These are phyloP conservation scores for Tachysurus fulvidraco DNA, from an alignment of 2,113 vertebrate genomes.

Conservation along the genomic window DNA sequence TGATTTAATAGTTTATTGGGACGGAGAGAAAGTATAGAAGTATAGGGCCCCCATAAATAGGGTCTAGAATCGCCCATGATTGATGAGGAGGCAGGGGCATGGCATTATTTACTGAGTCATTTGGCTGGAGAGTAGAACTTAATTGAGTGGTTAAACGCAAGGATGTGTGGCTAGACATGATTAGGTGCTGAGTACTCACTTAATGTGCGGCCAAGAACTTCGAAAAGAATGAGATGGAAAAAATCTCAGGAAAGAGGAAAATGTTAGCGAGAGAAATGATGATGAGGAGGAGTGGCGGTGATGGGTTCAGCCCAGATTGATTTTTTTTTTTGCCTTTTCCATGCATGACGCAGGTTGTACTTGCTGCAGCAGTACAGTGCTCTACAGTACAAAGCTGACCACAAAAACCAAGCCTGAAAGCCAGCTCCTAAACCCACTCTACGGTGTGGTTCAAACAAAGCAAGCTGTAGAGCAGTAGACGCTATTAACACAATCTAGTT, in stretches of 20 bases:
- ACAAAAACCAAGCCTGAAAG: conserved; percentile 61
- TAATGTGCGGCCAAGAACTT: conserved; percentile 53
- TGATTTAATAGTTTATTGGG: not conserved
- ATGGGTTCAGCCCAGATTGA: conserved; percentile 67
- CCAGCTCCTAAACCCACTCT: conserved; percentile 3
- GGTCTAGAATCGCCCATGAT: not conserved
- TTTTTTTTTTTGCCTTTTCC: conserved; percentile 61
- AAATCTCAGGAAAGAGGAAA: conserved; percentile 34
- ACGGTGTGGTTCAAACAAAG: not conserved
- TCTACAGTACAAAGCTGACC: conserved; percentile 67
- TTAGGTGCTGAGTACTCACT: conserved; percentile 54
- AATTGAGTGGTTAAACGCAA: conserved; percentile 63
- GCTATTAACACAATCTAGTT: conserved; percentile 22
- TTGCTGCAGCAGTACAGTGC: conserved; percentile 63
- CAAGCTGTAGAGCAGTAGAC: not conserved
- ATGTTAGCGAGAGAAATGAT: conserved; percentile 18
- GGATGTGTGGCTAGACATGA: conserved; percentile 59
- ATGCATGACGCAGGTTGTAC: conserved; percentile 66
- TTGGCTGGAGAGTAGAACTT: conserved; percentile 42
- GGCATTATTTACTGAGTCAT: conserved; percentile 13
- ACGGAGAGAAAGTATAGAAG: not conserved
- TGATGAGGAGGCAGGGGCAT: not conserved
- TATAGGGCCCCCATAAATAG: not conserved
- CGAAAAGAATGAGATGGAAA: conserved; percentile 42
- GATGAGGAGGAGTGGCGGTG: conserved; percentile 41